phyloP scores from a whole-genome alignment of 2,888 invertebrate species.

The Hofmannophila pseudospretella region DNA sequence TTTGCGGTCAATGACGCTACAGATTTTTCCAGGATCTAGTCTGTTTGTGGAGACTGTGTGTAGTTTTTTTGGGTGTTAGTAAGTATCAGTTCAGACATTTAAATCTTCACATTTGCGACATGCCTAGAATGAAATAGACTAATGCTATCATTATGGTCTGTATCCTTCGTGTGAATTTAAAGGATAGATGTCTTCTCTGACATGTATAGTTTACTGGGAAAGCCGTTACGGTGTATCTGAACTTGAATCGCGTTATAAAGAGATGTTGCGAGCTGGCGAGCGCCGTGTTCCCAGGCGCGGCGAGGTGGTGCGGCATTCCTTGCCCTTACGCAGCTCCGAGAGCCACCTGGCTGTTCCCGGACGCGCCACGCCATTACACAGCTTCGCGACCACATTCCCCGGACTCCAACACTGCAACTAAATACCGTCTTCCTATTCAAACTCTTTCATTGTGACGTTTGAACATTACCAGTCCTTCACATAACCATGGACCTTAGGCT shows the following conservation, averaged over 20 bases:
- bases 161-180: no score
- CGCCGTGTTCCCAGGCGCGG: constrained; percentile 58
- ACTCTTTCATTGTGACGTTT: no score
- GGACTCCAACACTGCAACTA: constrained; percentile 52
- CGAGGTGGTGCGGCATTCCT: constrained; percentile 54
- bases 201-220: constrained; percentile 32
- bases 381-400: constrained; percentile 52
- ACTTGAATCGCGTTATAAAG: constrained; percentile 42
- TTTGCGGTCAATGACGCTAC: constrained; percentile 1
- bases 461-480: no score
- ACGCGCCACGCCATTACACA: constrained; percentile 50
- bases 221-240: constrained; percentile 33
- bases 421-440: constrained; percentile 50
- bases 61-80: no score
- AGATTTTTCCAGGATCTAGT: no score
- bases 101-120: no score
- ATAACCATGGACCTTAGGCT: no score
- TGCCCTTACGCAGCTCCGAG: constrained; percentile 58
- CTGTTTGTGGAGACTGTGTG: no score
- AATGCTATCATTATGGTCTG: background rate
- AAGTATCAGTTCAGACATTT: no score
- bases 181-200: no score
- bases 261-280: constrained; percentile 30
- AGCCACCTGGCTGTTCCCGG: constrained; percentile 66
- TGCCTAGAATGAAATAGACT: no score